Evolutionary conservation across 2,888 invertebrate species (phyloP).

Genomic region (Pseudococcus jackbeardsleyi): DNA sequence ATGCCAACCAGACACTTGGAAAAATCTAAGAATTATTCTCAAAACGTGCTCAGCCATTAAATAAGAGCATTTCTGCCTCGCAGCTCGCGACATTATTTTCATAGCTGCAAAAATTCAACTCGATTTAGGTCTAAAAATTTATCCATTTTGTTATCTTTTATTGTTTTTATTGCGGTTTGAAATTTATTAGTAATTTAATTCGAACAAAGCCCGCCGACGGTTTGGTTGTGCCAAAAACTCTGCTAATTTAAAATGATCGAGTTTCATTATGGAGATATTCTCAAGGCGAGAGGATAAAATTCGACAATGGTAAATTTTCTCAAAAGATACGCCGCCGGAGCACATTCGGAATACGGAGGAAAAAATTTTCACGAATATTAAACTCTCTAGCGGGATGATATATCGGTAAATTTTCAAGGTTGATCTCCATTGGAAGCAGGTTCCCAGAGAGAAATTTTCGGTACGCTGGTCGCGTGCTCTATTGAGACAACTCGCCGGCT

Average conservation of each 20-base stretch:
- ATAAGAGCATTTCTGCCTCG: not conserved
- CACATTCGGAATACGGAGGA: not conserved
- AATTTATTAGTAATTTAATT: slow-evolving; percentile 40
- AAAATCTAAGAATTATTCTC: not conserved
- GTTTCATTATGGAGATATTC: slow-evolving; percentile 2
- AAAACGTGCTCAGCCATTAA: slow-evolving; percentile 21
- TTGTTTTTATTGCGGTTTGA: slow-evolving; percentile 24
- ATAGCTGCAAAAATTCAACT: not conserved
- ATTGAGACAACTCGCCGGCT: not conserved
- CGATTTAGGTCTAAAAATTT: not conserved
- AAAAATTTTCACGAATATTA: not conserved
- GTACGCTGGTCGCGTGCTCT: slow-evolving; percentile 23
- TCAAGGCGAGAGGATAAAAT: not conserved
- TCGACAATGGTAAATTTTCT: not conserved
- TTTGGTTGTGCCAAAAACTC: not conserved
- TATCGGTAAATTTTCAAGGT: slow-evolving; percentile 31
- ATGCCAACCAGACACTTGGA: not conserved
- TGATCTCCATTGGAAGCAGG: not conserved
- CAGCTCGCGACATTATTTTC: not conserved
- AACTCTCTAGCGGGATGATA: not conserved
- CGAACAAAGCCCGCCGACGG: not conserved
- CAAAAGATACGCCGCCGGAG: not conserved
- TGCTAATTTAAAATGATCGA: slow-evolving; percentile 15
- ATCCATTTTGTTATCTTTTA: slow-evolving; percentile 29
- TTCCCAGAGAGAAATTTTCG: not conserved